These are phyloP conservation scores for Troides aeacus DNA, from an alignment of 2,888 invertebrate species.

Conservation along the genomic window DNA sequence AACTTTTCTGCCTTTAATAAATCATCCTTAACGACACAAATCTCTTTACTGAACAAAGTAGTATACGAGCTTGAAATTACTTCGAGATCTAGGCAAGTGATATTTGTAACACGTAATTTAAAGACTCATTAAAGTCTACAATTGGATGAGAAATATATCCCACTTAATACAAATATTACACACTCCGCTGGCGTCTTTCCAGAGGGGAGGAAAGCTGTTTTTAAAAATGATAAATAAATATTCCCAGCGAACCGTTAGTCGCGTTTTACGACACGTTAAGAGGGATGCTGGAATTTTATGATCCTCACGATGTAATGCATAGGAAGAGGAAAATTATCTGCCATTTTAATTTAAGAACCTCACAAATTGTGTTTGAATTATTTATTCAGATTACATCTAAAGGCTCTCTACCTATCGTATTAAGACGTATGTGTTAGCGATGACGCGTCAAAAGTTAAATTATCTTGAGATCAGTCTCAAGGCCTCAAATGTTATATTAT, in stretches of 20 bases:
- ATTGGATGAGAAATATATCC: constrained; percentile 23
- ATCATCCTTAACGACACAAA: too few species aligned
- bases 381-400: neutral
- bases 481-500: too few species aligned
- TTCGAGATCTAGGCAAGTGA: neutral
- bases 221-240: constrained; percentile 29
- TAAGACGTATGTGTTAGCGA: too few species aligned
- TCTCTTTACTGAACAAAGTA: too few species aligned
- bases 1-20: too few species aligned
- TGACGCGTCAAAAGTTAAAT: too few species aligned
- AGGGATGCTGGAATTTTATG: constrained; percentile 26
- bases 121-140: constrained; percentile 21
- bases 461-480: too few species aligned
- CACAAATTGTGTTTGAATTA: neutral
- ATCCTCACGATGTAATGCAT: constrained; percentile 18
- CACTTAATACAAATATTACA: constrained; percentile 27
- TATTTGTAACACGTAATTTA: constrained; percentile 17
- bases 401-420: too few species aligned
- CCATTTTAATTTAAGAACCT: constrained; percentile 13
- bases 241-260: constrained; percentile 28
- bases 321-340: constrained; percentile 15
- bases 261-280: constrained; percentile 30
- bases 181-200: constrained; percentile 24
- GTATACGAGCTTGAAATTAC: neutral
- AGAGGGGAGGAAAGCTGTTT: constrained; percentile 23